These are phyloP conservation scores for Achatina immaculata DNA, from an alignment of 1,140 invertebrate genomes.

Conservation along the genomic window DNA sequence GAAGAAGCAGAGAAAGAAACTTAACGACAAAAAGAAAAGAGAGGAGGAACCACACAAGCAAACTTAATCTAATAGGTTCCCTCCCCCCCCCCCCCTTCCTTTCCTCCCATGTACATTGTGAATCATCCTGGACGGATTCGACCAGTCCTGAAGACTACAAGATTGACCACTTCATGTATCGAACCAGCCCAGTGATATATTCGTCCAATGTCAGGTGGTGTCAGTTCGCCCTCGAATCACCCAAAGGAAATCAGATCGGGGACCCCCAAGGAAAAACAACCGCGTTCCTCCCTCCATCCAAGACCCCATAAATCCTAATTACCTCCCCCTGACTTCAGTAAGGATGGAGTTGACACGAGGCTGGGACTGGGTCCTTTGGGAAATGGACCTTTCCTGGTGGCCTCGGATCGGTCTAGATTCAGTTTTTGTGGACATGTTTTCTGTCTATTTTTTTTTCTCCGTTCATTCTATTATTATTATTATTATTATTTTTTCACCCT, in stretches of 20 bases:
- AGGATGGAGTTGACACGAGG: background rate
- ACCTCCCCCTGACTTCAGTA: background rate
- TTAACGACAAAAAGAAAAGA: background rate
- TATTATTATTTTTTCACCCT: too few relatives aligned
- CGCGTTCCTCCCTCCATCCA: background rate
- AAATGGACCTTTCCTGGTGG: background rate
- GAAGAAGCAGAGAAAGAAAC: background rate
- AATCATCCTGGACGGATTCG: too few relatives aligned
- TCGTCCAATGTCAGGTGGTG: background rate
- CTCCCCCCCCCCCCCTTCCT: too few relatives aligned
- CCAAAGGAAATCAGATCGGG: conserved; percentile 7
- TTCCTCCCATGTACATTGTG: too few relatives aligned
- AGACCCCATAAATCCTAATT: conserved; percentile 27
- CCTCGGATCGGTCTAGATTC: background rate
- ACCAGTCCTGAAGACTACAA: too few relatives aligned
- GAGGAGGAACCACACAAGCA: too few relatives aligned
- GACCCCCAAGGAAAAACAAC: background rate
- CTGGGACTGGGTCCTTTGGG: background rate
- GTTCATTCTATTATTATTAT: too few relatives aligned
- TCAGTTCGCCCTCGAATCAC: background rate
- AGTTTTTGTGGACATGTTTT: background rate
- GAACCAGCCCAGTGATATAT: background rate
- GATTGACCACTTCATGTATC: conserved; percentile 15
- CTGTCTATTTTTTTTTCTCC: background rate
- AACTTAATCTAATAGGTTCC: too few relatives aligned